phyloP scores from a whole-genome alignment of 2,113 vertebrate species.

The Oncorhynchus keta region DNA sequence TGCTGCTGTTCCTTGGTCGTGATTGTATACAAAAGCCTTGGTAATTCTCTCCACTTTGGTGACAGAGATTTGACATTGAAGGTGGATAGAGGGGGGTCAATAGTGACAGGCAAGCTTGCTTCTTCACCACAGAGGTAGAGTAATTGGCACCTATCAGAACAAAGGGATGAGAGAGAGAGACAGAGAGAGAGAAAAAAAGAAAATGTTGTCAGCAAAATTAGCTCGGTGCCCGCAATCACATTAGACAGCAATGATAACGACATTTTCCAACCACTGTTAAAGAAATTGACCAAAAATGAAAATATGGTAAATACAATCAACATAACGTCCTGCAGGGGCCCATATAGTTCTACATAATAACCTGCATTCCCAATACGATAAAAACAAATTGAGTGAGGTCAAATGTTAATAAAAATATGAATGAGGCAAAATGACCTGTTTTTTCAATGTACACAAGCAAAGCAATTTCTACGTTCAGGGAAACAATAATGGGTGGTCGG shows the following conservation, averaged over 20 bases:
- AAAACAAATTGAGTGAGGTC: slow-evolving; percentile 30
- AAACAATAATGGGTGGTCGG: slow-evolving; percentile 38
- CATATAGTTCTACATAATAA: not conserved
- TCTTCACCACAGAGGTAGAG: slow-evolving; percentile 62
- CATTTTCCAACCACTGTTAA: slow-evolving; percentile 44
- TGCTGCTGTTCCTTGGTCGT: slow-evolving; percentile 42
- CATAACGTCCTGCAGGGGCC: slow-evolving; percentile 24
- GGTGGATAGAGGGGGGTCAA: slow-evolving; percentile 65
- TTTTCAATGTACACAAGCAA: slow-evolving; percentile 30
- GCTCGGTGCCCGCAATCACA: slow-evolving; percentile 54
- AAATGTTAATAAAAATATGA: slow-evolving; percentile 50
- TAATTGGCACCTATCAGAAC: slow-evolving; percentile 76
- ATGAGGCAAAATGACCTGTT: slow-evolving; percentile 24
- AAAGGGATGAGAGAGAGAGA: slow-evolving; percentile 63
- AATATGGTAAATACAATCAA: slow-evolving; percentile 30
- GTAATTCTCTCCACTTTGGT: slow-evolving; percentile 71
- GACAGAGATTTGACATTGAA: not conserved
- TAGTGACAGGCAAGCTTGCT: slow-evolving; percentile 48
- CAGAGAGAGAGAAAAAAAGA: not conserved
- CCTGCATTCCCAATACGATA: not conserved
- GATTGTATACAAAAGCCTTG: slow-evolving; percentile 47
- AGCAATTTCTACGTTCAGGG: slow-evolving; percentile 41
- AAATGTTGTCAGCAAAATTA: slow-evolving; percentile 67
- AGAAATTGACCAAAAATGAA: slow-evolving; percentile 45
- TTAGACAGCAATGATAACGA: slow-evolving; percentile 57